phyloP scores from a whole-genome alignment of 2,797 vertebrate genomes.

The Hipposideros larvatus region DNA sequence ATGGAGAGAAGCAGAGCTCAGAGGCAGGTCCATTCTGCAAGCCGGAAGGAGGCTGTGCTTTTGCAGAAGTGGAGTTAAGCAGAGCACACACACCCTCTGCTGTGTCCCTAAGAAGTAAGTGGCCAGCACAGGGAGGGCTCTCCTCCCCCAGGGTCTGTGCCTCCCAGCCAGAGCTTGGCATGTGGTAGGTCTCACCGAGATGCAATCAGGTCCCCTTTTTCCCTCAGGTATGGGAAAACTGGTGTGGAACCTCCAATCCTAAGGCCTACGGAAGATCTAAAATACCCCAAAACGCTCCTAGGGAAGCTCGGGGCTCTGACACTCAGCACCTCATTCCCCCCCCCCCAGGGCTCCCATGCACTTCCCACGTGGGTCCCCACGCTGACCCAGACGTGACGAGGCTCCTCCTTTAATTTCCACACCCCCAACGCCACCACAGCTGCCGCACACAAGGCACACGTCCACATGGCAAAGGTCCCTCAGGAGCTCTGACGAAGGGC shows the following conservation, averaged over 20 bases:
- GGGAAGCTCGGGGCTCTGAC: accelerated
- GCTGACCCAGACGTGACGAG: background rate
- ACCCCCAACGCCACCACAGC: background rate
- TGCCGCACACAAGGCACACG: background rate
- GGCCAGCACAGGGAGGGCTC: background rate
- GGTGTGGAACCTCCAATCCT: background rate
- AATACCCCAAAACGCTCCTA: background rate
- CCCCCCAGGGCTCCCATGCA: accelerated
- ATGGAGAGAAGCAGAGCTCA: background rate
- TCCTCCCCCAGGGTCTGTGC: accelerated
- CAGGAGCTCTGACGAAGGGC: background rate
- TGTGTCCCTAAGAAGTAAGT: no score
- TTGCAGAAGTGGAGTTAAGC: background rate
- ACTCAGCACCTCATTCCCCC: no score
- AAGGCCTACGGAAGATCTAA: background rate
- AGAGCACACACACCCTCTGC: accelerated
- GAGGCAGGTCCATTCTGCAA: accelerated
- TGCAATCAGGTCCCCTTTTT: no score
- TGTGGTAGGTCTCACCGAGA: background rate
- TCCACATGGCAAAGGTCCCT: accelerated
- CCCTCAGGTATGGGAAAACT: background rate
- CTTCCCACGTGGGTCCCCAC: background rate
- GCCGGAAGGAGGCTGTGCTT: background rate
- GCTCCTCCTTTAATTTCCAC: background rate
- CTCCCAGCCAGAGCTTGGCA: accelerated